These are phyloP conservation scores for Cremastobaeus sp. DNA, from an alignment of 2,888 invertebrate species.

Conservation along the genomic window DNA sequence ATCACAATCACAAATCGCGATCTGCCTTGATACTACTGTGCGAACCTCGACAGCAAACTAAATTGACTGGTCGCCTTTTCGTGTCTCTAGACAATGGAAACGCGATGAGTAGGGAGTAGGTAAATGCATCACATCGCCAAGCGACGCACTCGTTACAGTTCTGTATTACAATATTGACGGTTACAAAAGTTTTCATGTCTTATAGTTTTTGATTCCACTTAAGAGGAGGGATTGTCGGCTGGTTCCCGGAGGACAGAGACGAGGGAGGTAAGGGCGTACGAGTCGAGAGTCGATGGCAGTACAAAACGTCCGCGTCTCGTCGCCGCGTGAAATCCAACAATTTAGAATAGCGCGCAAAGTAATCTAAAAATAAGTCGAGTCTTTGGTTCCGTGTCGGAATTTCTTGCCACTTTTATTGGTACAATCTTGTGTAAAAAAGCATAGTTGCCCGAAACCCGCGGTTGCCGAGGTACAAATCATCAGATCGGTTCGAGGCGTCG, in stretches of 20 bases:
- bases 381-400: constrained; percentile 22
- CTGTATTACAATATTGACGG: constrained; percentile 22
- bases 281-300: constrained; percentile 26
- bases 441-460: too few relatives aligned
- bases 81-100: too few relatives aligned
- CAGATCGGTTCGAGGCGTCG: not conserved
- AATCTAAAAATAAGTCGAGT: constrained; percentile 35
- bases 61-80: too few relatives aligned
- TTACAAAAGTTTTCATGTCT: constrained; percentile 23
- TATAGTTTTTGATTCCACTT: constrained; percentile 25
- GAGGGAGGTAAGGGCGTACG: constrained; percentile 16
- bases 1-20: too few relatives aligned
- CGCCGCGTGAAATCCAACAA: constrained; percentile 22
- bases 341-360: constrained; percentile 33
- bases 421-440: not conserved
- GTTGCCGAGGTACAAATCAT: too few relatives aligned
- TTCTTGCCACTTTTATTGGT: not conserved
- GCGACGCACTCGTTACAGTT: constrained; percentile 13
- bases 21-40: too few relatives aligned
- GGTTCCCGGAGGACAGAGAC: constrained; percentile 20
- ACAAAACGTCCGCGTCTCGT: constrained; percentile 24
- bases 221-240: constrained; percentile 31
- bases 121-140: constrained; percentile 27
- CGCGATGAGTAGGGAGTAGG: too few relatives aligned
- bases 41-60: too few relatives aligned